phyloP scores from a whole-genome alignment of 2,888 invertebrate species.

The Cheiracanthium punctorium region DNA sequence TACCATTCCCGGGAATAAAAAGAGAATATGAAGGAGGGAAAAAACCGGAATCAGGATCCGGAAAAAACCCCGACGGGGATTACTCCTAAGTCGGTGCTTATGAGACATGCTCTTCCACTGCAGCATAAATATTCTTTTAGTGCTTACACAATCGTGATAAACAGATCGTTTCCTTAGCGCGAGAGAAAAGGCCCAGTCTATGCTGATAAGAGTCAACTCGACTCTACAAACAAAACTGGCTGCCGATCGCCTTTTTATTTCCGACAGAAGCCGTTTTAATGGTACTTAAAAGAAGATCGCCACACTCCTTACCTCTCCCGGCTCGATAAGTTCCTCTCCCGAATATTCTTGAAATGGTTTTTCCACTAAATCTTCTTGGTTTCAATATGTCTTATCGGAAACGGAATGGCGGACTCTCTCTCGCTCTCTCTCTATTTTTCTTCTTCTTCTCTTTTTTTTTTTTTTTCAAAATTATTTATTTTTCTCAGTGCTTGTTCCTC shows the following conservation, averaged over 20 bases:
- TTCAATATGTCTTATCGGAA: conserved; percentile 68
- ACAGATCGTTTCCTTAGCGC: conserved; percentile 44
- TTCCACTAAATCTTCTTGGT: conserved; percentile 67
- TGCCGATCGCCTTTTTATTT: conserved; percentile 48
- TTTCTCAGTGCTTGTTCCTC: not conserved
- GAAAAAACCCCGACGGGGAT: conserved; percentile 53
- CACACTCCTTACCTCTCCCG: not conserved
- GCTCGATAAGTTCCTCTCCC: conserved; percentile 56
- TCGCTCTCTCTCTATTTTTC: not conserved
- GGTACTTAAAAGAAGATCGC: conserved; percentile 65
- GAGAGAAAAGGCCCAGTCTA: conserved; percentile 25
- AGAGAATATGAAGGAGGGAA: not conserved
- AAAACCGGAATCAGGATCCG: conserved; percentile 2
- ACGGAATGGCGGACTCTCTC: not conserved
- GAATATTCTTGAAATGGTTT: conserved; percentile 61
- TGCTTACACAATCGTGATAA: conserved; percentile 66
- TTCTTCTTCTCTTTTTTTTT: not conserved
- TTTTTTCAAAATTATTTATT: not conserved
- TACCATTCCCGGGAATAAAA: not conserved
- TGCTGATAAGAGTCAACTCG: conserved; percentile 54
- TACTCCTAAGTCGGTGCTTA: conserved; percentile 61
- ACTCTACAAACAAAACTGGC: conserved; percentile 55
- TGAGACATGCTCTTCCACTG: conserved; percentile 38
- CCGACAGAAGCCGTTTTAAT: conserved; percentile 64
- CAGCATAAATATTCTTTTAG: conserved; percentile 70